These are phyloP conservation scores for Spilarctia lutea DNA, from an alignment of 2,888 invertebrate species.

Conservation along the genomic window DNA sequence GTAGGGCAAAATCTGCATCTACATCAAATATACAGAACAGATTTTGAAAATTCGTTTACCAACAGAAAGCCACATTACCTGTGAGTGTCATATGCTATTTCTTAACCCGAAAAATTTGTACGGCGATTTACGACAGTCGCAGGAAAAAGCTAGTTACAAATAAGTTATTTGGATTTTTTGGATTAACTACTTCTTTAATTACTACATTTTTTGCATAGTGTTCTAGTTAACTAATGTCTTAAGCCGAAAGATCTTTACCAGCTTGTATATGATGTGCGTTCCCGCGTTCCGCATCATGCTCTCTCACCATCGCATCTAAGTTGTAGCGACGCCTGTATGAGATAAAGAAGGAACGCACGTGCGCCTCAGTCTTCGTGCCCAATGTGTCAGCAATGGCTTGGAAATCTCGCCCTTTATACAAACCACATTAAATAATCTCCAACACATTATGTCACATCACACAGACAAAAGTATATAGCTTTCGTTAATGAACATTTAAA, in stretches of 20 bases:
- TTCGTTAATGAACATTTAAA: too few relatives aligned
- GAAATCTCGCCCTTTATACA: constrained; percentile 91
- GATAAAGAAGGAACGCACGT: constrained; percentile 96
- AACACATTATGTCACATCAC: background rate
- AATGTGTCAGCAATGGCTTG: constrained; percentile 97
- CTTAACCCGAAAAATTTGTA: too few relatives aligned
- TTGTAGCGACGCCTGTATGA: constrained; percentile 96
- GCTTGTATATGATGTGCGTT: constrained; percentile 84
- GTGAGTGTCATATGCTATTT: too few relatives aligned
- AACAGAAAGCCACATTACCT: too few relatives aligned
- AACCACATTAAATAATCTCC: background rate
- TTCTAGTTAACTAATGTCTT: background rate
- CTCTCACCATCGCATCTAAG: constrained; percentile 94
- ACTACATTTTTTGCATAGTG: background rate
- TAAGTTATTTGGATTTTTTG: too few relatives aligned
- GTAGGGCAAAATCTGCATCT: too few relatives aligned
- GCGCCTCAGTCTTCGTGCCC: constrained; percentile 97
- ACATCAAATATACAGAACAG: too few relatives aligned
- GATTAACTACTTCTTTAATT: too few relatives aligned
- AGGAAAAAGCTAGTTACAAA: too few relatives aligned
- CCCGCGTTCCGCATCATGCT: constrained; percentile 93
- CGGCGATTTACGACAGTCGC: too few relatives aligned
- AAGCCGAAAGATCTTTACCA: constrained; percentile 54
- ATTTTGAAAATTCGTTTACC: too few relatives aligned
- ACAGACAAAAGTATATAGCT: too few relatives aligned